Base-by-base conservation (phyloP, 2,888 invertebrate genomes). In the Autographa pulchrina region DNA sequence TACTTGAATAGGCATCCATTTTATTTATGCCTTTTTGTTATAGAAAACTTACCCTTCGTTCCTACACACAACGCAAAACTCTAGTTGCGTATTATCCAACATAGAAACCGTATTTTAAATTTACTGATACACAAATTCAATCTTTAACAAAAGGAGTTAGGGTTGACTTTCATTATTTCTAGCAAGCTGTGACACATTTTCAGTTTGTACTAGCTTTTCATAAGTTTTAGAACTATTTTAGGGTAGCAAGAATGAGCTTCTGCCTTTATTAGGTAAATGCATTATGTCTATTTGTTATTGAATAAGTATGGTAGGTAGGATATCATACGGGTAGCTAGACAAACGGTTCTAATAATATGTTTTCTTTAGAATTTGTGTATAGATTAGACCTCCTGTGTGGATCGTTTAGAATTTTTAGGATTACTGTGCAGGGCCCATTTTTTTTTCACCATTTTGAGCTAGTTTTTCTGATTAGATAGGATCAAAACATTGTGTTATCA, bases 1-100 rank as follows among this genome's bases (percentile, higher is more conserved):
- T 69, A 78, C 75, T 83, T 84, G 84, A 88, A 86, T 88, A 82
- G 82, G 72, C 77, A 76, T 72, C 65, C 70, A 80, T 73, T 85
- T 86, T 86, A 86, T 87, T 89, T 85, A 83, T 85, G 74, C 76
- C 59, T 74, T 86, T 86, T 86, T 85, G 78, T 78, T 81, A 70
- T 75, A 73, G 75, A 83, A 86, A 86, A 84, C 82, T 84, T 83
- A 78, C 74, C 75, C 80, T 74, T 69, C 62, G 35, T 62, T 64
- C 60, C 8, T 72, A 68, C 32, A 77, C 59, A 75, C 60, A 78
- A 73, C 58, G 14, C 43, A 66, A n/a, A 76, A 72, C 68, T 72
- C 48, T 60, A 63, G 70, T 74, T 18, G 65, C 60, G 65, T 69
- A 62, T 74, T 75, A 80, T 70, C 43, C 65, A 70, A 70, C 61